Conservation (phyloP, 2,113 vertebrate species). For the Turdus rufiventris region DNA sequence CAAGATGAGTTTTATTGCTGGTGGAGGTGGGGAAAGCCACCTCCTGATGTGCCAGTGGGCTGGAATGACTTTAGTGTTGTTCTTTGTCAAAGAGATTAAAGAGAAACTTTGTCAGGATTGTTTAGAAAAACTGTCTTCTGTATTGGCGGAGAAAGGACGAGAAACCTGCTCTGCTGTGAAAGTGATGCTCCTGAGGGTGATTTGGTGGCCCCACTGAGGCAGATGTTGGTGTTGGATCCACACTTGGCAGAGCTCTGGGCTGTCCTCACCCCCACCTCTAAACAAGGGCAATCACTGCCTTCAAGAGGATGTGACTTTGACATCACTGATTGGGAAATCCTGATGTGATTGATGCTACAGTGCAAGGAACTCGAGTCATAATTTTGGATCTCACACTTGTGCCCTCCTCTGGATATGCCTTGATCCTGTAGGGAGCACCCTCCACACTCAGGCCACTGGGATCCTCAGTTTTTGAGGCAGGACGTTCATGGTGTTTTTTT, state of each 20-base stretch:
- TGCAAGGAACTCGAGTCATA: fast-evolving
- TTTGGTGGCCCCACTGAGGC: neutral
- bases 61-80: neutral
- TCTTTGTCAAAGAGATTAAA: neutral
- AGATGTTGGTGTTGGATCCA: neutral
- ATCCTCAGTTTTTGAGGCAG: neutral
- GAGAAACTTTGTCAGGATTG: neutral
- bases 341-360: neutral
- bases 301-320: neutral
- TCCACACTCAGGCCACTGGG: fast-evolving
- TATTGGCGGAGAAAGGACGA: neutral
- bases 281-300: neutral
- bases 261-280: neutral
- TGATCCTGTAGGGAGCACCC: neutral
- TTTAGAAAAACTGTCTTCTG: fast-evolving
- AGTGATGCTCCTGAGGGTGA: fast-evolving
- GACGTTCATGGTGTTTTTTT: neutral
- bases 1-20: neutral
- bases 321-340: neutral
- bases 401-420: neutral
- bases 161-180: neutral
- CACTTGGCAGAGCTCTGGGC: neutral
- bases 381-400: neutral
- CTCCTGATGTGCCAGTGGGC: neutral
- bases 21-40: neutral